Conservation (phyloP, 2,797 vertebrate genomes). For the Pogoniulus pusillus region DNA sequence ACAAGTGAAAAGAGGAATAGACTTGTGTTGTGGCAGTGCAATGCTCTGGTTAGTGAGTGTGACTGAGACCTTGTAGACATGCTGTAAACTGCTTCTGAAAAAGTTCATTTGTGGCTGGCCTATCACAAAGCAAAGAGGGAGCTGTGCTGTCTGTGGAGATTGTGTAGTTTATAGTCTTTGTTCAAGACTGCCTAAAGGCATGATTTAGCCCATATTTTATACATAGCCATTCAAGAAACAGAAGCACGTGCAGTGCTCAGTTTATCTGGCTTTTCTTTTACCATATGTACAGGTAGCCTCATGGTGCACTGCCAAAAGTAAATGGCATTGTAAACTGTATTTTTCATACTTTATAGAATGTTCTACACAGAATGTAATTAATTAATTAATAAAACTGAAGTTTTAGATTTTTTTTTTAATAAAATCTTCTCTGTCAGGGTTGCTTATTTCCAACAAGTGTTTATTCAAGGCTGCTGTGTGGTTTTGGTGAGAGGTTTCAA, state of each 20-base stretch:
- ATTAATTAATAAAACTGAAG: not conserved
- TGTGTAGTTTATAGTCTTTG: not conserved
- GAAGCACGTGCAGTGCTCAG: not conserved
- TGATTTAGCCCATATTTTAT: not conserved
- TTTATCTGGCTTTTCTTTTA: not conserved
- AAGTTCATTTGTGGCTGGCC: not conserved
- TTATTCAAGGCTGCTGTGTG: not conserved
- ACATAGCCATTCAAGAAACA: not conserved
- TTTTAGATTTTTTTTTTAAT: not conserved
- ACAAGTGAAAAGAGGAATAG: not conserved
- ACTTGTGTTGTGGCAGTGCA: not conserved
- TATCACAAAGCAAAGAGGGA: not conserved
- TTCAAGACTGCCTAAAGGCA: slow-evolving; percentile 15
- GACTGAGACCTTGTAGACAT: not conserved
- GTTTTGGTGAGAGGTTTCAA: not conserved
- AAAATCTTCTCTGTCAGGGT: not conserved
- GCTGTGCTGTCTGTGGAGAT: slow-evolving; percentile 7
- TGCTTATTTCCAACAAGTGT: not conserved
- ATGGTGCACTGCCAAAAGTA: not conserved
- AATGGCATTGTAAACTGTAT: not conserved
- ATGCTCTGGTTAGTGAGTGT: not conserved
- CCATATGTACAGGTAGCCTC: not conserved
- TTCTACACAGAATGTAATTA: not conserved
- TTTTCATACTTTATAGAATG: not conserved
- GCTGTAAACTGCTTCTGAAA: not conserved